Conservation (phyloP, 2,888 invertebrate genomes). For the Mermis nigrescens region DNA sequence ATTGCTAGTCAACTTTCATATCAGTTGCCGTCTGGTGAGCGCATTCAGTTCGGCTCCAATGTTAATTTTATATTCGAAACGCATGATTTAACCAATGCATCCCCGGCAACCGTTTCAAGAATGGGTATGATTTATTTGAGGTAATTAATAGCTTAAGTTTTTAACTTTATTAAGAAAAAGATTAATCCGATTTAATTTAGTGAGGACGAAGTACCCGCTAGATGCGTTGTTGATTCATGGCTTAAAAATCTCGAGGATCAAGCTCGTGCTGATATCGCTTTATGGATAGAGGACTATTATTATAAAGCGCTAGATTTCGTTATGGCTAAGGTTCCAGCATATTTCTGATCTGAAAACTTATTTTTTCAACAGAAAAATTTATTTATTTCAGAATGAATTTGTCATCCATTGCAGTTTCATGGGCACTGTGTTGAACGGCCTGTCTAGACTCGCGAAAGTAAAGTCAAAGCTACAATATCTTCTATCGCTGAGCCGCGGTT, state of each 20-base stretch:
- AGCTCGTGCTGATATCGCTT: slow-evolving; percentile 38
- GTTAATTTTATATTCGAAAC: slow-evolving; percentile 95
- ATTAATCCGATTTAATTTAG: slow-evolving; percentile 38
- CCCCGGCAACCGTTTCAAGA: slow-evolving; percentile 89
- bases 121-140: slow-evolving; percentile 84
- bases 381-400: slow-evolving; percentile 35
- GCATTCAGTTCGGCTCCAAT: slow-evolving; percentile 76
- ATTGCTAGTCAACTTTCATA: too few relatives aligned
- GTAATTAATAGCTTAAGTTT: too few relatives aligned
- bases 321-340: not conserved
- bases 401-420: slow-evolving; percentile 41
- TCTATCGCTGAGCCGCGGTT: slow-evolving; percentile 45
- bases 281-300: slow-evolving; percentile 48
- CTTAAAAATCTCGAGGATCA: slow-evolving; percentile 41
- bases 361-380: slow-evolving; percentile 14
- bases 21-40: slow-evolving; percentile 76
- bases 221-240: slow-evolving; percentile 46
- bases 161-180: too few relatives aligned
- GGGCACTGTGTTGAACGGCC: slow-evolving; percentile 43
- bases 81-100: slow-evolving; percentile 68
- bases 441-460: slow-evolving; percentile 42
- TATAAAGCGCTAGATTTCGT: slow-evolving; percentile 47
- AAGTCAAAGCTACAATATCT: slow-evolving; percentile 45
- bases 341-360: not conserved
- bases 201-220: slow-evolving; percentile 49